Percentiles rank a stretch among this genome's conserved stretches.
These are phyloP conservation scores for Dunckerocampus dactyliophorus DNA, from an alignment of 2,113 vertebrate genomes.

Conservation along the genomic window DNA sequence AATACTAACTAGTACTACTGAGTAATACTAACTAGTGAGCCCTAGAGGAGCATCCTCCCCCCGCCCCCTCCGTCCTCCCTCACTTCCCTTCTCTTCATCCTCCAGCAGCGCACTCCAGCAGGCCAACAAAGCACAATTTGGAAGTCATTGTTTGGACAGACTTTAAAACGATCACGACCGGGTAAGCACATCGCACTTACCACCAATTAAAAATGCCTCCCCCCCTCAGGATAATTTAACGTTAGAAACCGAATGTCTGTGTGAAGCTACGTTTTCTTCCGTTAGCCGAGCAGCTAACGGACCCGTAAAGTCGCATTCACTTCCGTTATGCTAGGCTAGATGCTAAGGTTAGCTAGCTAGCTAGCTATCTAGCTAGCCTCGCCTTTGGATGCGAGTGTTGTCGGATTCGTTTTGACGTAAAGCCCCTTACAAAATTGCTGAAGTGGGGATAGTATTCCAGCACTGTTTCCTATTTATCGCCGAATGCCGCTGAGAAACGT, in stretches of 20 bases:
- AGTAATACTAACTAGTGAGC: too few relatives aligned
- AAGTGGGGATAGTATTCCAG: neutral
- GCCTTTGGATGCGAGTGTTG: neutral
- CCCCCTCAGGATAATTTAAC: too few relatives aligned
- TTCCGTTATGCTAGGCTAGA: conserved; percentile 62
- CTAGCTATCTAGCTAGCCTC: conserved; percentile 2
- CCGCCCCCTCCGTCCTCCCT: conserved; percentile 26
- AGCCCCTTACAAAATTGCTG: neutral
- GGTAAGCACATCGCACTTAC: conserved; percentile 29
- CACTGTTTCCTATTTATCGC: neutral
- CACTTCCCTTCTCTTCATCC: conserved; percentile 61
- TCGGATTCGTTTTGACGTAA: neutral
- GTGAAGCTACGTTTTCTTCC: conserved; percentile 13
- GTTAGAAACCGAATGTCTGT: neutral
- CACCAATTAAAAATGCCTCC: too few relatives aligned
- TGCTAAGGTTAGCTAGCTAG: conserved; percentile 1
- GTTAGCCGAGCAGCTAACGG: conserved; percentile 46
- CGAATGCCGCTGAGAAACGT: neutral
- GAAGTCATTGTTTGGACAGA: conserved; percentile 31
- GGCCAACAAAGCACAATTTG: conserved; percentile 58
- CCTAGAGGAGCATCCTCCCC: conserved; percentile 2
- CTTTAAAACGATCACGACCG: conserved; percentile 21
- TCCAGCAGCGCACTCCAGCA: conserved; percentile 45
- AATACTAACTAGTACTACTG: too few relatives aligned
- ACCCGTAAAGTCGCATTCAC: conserved; percentile 32